A percentile compares a stretch with the other conserved stretches of the same genome.
Evolutionary conservation across 2,113 vertebrate species (phyloP).

Genomic region (Malurus melanocephalus): DNA sequence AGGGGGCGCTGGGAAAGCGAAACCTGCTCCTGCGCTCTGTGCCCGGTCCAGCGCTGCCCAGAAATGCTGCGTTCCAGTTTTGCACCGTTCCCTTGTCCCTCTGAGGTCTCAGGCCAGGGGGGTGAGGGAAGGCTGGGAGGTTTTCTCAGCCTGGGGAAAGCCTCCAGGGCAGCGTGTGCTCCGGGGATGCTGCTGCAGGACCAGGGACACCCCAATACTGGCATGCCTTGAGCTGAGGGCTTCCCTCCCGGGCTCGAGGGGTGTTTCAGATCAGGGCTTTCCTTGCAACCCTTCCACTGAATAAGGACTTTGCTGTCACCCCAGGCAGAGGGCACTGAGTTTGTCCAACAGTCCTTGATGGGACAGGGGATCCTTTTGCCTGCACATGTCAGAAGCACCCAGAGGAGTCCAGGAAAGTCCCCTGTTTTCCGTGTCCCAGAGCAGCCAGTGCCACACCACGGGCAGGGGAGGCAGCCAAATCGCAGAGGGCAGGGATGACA

Average conservation of each 20-base stretch:
- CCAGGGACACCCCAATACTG: background rate
- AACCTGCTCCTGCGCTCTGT: background rate
- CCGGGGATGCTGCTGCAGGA: background rate
- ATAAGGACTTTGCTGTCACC: background rate
- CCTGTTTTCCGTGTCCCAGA: background rate
- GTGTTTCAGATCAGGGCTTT: background rate
- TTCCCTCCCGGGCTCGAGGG: background rate
- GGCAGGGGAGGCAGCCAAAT: background rate
- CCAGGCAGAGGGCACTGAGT: background rate
- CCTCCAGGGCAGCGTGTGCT: background rate
- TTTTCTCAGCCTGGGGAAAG: background rate
- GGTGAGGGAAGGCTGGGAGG: background rate
- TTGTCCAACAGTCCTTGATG: background rate
- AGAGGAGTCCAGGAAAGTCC: background rate
- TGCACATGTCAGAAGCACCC: background rate
- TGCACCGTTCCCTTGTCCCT: background rate
- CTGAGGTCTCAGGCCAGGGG: background rate
- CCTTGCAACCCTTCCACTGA: background rate
- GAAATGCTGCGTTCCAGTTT: background rate
- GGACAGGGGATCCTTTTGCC: background rate
- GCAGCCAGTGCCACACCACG: background rate
- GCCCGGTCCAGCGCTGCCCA: background rate
- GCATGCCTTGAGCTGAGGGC: background rate
- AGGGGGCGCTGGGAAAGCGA: background rate
- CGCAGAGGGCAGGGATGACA: background rate